These are phyloP conservation scores for Anguilla pacifica DNA, from an alignment of 2,797 vertebrate genomes.

Conservation along the genomic window DNA sequence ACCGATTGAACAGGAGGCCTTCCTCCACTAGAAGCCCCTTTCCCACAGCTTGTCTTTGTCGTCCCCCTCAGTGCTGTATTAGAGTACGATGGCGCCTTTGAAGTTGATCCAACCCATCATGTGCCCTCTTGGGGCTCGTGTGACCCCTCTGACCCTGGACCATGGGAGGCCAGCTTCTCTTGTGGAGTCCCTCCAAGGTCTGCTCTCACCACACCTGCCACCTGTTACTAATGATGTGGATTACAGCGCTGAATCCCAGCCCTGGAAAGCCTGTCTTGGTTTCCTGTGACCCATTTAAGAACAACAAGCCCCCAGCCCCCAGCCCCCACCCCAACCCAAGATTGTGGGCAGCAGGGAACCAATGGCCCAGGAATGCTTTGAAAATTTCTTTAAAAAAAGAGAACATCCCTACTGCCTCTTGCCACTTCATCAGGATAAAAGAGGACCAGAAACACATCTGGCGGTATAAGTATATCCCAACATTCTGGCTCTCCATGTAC, in stretches of 20 bases:
- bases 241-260: conserved; percentile 30
- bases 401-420: not conserved
- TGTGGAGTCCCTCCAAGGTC: not conserved
- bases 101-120: conserved; percentile 12
- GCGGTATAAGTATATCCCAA: not conserved
- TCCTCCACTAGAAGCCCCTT: not conserved
- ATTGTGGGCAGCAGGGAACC: not conserved
- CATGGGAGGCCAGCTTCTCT: conserved; percentile 10
- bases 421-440: not conserved
- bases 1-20: not conserved
- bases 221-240: conserved; percentile 53
- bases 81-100: conserved; percentile 13
- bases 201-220: conserved; percentile 32
- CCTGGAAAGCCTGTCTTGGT: not conserved
- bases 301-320: not conserved
- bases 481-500: not conserved
- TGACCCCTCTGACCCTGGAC: not conserved
- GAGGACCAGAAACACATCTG: conserved; percentile 6
- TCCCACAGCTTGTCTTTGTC: not conserved
- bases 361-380: conserved; percentile 47
- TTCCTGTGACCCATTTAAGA: conserved; percentile 27
- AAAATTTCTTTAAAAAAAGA: conserved; percentile 33
- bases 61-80: not conserved
- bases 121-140: not conserved
- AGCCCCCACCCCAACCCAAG: not conserved